Evolutionary conservation across 2,113 vertebrate species (phyloP).

Genomic region (Etia nguti): DNA sequence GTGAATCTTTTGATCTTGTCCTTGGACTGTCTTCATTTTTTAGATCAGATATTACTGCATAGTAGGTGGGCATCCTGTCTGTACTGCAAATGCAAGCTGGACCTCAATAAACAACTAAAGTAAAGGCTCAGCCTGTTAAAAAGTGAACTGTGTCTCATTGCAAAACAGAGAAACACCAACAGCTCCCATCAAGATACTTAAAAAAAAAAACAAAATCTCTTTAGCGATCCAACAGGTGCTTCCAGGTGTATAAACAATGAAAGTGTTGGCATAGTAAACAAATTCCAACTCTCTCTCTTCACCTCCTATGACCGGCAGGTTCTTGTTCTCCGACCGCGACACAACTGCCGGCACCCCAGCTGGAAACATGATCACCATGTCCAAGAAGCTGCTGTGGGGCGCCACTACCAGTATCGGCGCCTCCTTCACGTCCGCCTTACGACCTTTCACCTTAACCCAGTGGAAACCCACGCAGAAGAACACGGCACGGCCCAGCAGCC

Average conservation of each 20-base stretch:
- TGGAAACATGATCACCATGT: constrained; percentile 77
- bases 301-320: constrained; percentile 84
- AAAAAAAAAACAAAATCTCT: not conserved
- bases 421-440: constrained; percentile 73
- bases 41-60: not conserved
- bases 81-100: not conserved
- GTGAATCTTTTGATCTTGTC: constrained; percentile 8
- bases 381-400: constrained; percentile 84
- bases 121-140: not conserved
- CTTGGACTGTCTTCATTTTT: not conserved
- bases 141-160: not conserved
- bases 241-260: not conserved
- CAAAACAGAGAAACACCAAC: not conserved
- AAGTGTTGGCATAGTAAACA: not conserved
- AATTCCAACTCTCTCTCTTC: not conserved
- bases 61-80: not conserved
- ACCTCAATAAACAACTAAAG: not conserved
- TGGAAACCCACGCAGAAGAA: constrained; percentile 83
- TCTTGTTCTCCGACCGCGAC: constrained; percentile 81
- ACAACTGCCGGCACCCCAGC: constrained; percentile 80
- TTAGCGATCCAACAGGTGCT: not conserved
- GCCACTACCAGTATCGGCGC: constrained; percentile 84
- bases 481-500: constrained; percentile 73
- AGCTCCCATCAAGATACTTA: not conserved
- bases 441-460: constrained; percentile 80